Conservation (phyloP, 1,140 invertebrate genomes). For the Drosophila tristis region DNA sequence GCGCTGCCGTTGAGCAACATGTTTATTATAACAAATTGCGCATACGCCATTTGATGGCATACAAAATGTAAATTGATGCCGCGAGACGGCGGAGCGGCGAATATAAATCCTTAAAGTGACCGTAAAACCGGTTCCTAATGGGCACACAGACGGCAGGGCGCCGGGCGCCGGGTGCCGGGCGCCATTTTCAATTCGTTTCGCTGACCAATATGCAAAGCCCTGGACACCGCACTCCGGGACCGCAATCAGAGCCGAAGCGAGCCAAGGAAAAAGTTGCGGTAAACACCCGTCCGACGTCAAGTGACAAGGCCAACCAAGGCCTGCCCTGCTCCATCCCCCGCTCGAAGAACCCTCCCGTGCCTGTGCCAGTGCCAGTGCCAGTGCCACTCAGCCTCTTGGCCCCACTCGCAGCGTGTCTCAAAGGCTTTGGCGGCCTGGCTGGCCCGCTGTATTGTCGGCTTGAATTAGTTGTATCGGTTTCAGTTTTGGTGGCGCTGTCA, state of each 20-base stretch:
- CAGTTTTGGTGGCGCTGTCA: constrained; percentile 20
- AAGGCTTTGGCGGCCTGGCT: constrained; percentile 52
- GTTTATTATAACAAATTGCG: constrained; percentile 81
- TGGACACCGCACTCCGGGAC: constrained; percentile 14
- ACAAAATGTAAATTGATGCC: constrained; percentile 71
- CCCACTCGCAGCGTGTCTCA: constrained; percentile 54
- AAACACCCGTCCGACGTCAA: constrained; percentile 45
- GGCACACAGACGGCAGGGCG: neutral
- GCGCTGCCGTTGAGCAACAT: constrained; percentile 61
- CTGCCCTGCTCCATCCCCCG: neutral
- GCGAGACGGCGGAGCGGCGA: constrained; percentile 4
- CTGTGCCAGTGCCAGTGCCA: too few relatives aligned
- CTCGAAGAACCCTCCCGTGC: too few relatives aligned
- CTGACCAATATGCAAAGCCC: constrained; percentile 28
- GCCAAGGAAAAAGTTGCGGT: constrained; percentile 58
- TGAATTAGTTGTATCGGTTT: constrained; percentile 63
- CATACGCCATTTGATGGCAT: constrained; percentile 76
- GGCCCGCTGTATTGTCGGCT: constrained; percentile 64
- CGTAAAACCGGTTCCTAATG: constrained; percentile 35
- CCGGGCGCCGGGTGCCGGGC: neutral
- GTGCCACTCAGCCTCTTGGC: neutral
- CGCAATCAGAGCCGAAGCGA: constrained; percentile 34
- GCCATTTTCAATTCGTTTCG: constrained; percentile 23
- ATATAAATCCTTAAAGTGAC: constrained; percentile 70
- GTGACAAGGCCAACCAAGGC: constrained; percentile 64